Conservation (phyloP, 2,888 invertebrate genomes). For the Nezara viridula region DNA sequence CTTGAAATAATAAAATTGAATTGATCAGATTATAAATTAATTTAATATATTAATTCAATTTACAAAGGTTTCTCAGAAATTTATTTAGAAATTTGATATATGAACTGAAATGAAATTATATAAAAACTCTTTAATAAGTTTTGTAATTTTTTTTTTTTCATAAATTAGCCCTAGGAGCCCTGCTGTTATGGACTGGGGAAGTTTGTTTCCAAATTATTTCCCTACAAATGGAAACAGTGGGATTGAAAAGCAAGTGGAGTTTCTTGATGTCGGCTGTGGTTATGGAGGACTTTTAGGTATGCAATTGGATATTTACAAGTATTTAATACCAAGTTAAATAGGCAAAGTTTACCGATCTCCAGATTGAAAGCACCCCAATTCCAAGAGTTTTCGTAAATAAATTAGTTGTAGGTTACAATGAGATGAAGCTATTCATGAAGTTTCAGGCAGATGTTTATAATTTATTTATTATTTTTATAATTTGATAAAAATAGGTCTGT, state of each 20-base stretch:
- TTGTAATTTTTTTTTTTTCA: not conserved
- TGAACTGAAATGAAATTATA: not conserved
- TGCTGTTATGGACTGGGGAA: slow-evolving; percentile 87
- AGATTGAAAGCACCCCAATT: too few relatives aligned
- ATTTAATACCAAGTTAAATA: too few relatives aligned
- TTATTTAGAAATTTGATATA: not conserved
- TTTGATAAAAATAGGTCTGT: too few relatives aligned
- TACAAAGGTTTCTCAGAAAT: not conserved
- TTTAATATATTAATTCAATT: not conserved
- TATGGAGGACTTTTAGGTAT: slow-evolving; percentile 93
- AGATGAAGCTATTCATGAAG: too few relatives aligned
- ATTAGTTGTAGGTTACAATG: too few relatives aligned
- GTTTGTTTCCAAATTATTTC: slow-evolving; percentile 77
- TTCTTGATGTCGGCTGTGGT: slow-evolving; percentile 97
- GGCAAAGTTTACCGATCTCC: too few relatives aligned
- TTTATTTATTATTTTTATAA: too few relatives aligned
- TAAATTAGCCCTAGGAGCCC: slow-evolving; percentile 83
- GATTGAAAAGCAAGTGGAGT: slow-evolving; percentile 78
- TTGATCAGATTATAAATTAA: too few relatives aligned
- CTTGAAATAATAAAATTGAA: too few relatives aligned
- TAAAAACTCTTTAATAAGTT: not conserved
- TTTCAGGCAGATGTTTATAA: too few relatives aligned
- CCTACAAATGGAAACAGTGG: slow-evolving; percentile 67
- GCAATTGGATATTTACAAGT: slow-evolving; percentile 52
- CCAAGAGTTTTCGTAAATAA: too few relatives aligned